These are phyloP conservation scores for Megamerina dolium DNA, from an alignment of 2,888 invertebrate genomes.

Conservation along the genomic window DNA sequence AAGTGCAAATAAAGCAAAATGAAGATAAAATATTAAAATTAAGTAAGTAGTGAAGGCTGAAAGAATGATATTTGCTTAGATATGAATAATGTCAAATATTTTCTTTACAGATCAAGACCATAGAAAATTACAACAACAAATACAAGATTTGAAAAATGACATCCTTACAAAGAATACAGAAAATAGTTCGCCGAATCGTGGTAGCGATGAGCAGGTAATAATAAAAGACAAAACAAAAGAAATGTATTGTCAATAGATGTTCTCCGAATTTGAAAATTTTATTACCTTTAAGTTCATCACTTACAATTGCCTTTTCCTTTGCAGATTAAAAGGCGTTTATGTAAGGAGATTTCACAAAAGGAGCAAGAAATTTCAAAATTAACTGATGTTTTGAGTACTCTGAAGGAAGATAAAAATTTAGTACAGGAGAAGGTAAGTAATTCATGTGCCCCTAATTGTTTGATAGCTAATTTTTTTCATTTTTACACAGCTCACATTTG, in stretches of 20 bases:
- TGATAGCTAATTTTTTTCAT: not conserved
- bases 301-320: no score
- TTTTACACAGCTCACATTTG: slow-evolving; percentile 26
- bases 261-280: no score
- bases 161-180: slow-evolving; percentile 25
- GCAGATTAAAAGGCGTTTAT: slow-evolving; percentile 39
- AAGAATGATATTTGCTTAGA: no score
- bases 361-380: slow-evolving; percentile 31
- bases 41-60: slow-evolving; percentile 29
- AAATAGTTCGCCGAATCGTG: slow-evolving; percentile 19
- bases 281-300: no score
- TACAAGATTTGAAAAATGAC: slow-evolving; percentile 32
- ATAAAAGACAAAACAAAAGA: no score
- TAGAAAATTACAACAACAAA: slow-evolving; percentile 26
- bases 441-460: not conserved
- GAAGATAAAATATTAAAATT: slow-evolving; percentile 33
- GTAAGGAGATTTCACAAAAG: slow-evolving; percentile 34
- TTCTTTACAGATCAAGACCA: slow-evolving; percentile 25
- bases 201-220: slow-evolving; percentile 23
- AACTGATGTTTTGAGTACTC: slow-evolving; percentile 27
- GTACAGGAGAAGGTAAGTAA: slow-evolving; percentile 31
- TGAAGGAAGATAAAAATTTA: slow-evolving; percentile 28
- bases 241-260: no score
- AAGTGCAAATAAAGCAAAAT: slow-evolving; percentile 37
- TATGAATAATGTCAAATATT: no score